phyloP scores from a whole-genome alignment of 1,140 invertebrate genomes.

The Pseudobourletiella spinata region DNA sequence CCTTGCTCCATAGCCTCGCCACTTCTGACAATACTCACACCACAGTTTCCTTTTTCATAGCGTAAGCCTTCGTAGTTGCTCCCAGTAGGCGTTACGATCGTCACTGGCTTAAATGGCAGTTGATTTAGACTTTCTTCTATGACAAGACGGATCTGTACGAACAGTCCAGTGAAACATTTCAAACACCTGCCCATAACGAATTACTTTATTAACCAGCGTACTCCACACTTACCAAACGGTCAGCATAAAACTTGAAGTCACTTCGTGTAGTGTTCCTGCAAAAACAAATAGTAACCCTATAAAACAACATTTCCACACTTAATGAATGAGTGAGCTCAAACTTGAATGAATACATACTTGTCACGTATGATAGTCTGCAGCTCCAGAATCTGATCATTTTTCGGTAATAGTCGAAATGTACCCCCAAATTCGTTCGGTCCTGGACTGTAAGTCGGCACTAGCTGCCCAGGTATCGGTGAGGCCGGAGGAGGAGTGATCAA shows the following conservation, averaged over 20 bases:
- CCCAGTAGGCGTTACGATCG: slow-evolving; percentile 86
- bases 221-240: slow-evolving; percentile 75
- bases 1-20: slow-evolving; percentile 98
- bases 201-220: too few relatives aligned
- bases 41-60: slow-evolving; percentile 94
- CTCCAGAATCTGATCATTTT: slow-evolving; percentile 83
- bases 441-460: slow-evolving; percentile 10
- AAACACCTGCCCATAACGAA: too few relatives aligned
- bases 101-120: slow-evolving; percentile 79
- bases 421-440: slow-evolving; percentile 56
- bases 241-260: slow-evolving; percentile 98
- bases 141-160: slow-evolving; percentile 71
- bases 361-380: slow-evolving; percentile 90
- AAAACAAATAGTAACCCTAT: too few relatives aligned
- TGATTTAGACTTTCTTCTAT: slow-evolving; percentile 98
- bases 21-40: slow-evolving; percentile 88
- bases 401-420: slow-evolving; percentile 68
- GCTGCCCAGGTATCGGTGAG: slow-evolving; percentile 6
- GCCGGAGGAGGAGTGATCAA: slow-evolving; percentile 23
- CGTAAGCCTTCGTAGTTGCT: slow-evolving; percentile 82
- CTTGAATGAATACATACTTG: slow-evolving; percentile 78
- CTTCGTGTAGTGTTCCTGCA: slow-evolving; percentile 80
- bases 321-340: too few relatives aligned
- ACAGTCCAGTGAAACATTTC: too few relatives aligned
- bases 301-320: too few relatives aligned